Evolutionary conservation across 2,888 invertebrate species (phyloP), one percentile per base, ranked within the genome.

Genomic region (Zygothrica quintamaculata): DNA sequence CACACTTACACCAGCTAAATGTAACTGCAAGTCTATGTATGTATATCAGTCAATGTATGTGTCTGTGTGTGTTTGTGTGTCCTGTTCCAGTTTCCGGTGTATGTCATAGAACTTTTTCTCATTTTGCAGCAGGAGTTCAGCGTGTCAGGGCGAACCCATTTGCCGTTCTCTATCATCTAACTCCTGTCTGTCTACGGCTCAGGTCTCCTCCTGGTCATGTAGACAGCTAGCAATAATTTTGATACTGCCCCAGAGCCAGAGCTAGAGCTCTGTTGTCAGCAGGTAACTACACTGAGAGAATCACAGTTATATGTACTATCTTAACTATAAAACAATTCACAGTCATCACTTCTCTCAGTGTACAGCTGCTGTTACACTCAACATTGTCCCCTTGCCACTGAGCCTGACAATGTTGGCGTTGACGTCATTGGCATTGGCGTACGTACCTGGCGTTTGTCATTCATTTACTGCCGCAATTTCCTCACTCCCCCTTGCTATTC

Each of bases 351-450:
- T 13, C 37, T 3, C 37, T 37, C 12, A 11, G 25, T 26, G 29
- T 29, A 29, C 58, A 15, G 34, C 37, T 18, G 71, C n/a, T n/a
- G n/a, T n/a, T n/a, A n/a, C 53, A 67, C 59, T 48, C 64, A 60
- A 64, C 76, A 74, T 60, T 66, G 59, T 55, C 55, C 59, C 55
- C 44, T 55, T 40, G 34, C 62, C 57, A 13, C 12, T 44, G 33
- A n/a, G 37, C 40, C 52, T 66, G 79, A 76, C 86, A 84, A 82
- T 80, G 74, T 79, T 71, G 81, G 59, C 71, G 80, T 84, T 84
- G 84, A 74, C 87, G 87, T 84, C 87, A 86, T 84, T 69, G 87
- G 72, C 81, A 80, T 77, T 74, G 64, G 50, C 79, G 82, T 59
- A 50, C 62, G 52, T 72, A 53, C 40, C 72, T 57, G 61, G 58